Evolutionary conservation across 2,888 invertebrate species (phyloP).

Genomic region (Nephrotoma flavescens): DNA sequence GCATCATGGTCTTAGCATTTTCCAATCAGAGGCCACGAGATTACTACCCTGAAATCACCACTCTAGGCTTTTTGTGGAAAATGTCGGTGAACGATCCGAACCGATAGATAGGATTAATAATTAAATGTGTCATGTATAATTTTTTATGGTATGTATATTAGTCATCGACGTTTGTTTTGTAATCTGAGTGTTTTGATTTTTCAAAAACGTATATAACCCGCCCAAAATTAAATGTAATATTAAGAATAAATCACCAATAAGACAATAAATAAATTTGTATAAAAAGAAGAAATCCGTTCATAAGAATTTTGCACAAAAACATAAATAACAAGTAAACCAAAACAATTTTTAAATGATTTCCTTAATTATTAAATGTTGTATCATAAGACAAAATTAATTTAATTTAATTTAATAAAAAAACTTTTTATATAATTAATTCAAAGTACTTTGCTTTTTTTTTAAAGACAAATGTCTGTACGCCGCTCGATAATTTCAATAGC

Average conservation of each 20-base stretch:
- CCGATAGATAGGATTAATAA: not conserved
- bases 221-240: not conserved
- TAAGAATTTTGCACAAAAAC: not conserved
- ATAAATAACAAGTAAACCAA: not conserved
- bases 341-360: not conserved
- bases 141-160: not conserved
- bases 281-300: not conserved
- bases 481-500: constrained; percentile 40
- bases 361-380: not conserved
- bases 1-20: too few species aligned
- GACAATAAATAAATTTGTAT: not conserved
- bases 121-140: not conserved
- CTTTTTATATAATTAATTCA: not conserved
- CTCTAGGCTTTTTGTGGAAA: too few species aligned
- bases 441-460: not conserved
- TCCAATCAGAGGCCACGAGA: not conserved
- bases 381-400: not conserved
- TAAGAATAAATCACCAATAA: not conserved
- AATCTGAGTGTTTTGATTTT: too few species aligned
- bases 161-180: not conserved
- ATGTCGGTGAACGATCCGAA: too few species aligned
- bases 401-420: not conserved
- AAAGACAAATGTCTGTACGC: constrained; percentile 36
- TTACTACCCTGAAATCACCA: not conserved
- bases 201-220: not conserved